A percentile compares a stretch with the other conserved stretches of the same genome.
These are phyloP conservation scores for Loxodonta africana DNA, from an alignment of 2,113 vertebrate species.

Conservation along the genomic window DNA sequence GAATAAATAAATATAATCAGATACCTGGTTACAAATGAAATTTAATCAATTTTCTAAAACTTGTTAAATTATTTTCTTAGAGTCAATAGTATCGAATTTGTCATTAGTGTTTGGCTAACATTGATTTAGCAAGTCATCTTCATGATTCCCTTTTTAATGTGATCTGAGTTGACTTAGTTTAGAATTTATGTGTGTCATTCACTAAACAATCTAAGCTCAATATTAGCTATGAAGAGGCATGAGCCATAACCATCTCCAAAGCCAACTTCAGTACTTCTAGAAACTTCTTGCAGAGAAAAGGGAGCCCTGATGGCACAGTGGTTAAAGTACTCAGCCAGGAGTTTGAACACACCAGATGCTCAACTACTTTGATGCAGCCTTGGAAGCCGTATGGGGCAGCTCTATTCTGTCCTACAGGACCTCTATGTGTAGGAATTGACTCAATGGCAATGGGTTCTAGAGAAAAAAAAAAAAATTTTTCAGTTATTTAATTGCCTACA, in stretches of 20 bases:
- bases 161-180: neutral
- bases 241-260: neutral
- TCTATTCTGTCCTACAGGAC: no score
- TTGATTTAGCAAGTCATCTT: conserved; percentile 1
- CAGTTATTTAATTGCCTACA: neutral
- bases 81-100: neutral
- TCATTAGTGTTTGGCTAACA: neutral
- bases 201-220: neutral
- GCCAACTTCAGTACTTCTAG: conserved; percentile 2
- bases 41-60: neutral
- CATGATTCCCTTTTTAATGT: neutral
- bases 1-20: neutral
- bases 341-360: no score
- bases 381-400: no score
- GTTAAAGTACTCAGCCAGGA: no score
- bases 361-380: no score
- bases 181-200: neutral
- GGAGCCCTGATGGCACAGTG: no score
- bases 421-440: no score
- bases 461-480: neutral
- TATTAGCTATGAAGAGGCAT: neutral
- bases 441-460: no score
- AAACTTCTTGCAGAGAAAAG: neutral
- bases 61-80: neutral
- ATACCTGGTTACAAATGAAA: neutral